Base-by-base conservation (phyloP, 37 sponge, comb jelly and placozoan species). In the Agelas oroides region DNA sequence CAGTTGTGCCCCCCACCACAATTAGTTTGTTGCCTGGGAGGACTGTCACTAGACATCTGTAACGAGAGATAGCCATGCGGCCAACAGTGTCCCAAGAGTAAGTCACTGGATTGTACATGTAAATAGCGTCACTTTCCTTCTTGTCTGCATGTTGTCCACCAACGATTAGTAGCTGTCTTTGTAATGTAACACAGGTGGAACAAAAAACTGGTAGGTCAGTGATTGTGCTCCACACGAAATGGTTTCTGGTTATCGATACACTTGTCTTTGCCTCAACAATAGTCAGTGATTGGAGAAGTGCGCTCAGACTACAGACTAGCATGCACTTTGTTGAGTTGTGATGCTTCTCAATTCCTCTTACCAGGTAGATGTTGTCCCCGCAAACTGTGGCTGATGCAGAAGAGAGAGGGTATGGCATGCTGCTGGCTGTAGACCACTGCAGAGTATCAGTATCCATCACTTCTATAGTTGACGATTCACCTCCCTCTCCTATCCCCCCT, bases 391-490 rank as follows among this genome's bases (percentile, higher is more conserved):
- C 77, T 21, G 77, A 58, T 8, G 8, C 3, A 23, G 18, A 33
- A n/a, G n/a, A 57, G 77, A 59, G 34, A 20, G 31, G 61, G 34
- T 27, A 16, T 1, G 77, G 77, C 8, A 77, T 5, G n/a, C 25
- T 36, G 33, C n/a, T 18, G 33, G 35, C 60, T 15, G 77, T 77
- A 1, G 27, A 56, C 77, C 77, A 77, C 56, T 58, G 77, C 61
- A 25, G 77, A 25, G 60, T 28, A 12, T 35, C 21, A 3, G 56
- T 30, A 11, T 55, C 21, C 41, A 77, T 54, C 5, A 77, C 54
- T 33, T 77, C 77, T 34, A 77, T 62, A 24, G 77, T 59, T 60
- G 21, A 33, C 30, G 19, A 12, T 5, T 24, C n/a, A 11, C 24
- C 46, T 11, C 23, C 24, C 24, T 39, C 52, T n/a, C 52, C 40